Evolutionary conservation across 2,113 vertebrate species (phyloP), one percentile per base, ranked within the genome.

Genomic region (Pipa parva): DNA sequence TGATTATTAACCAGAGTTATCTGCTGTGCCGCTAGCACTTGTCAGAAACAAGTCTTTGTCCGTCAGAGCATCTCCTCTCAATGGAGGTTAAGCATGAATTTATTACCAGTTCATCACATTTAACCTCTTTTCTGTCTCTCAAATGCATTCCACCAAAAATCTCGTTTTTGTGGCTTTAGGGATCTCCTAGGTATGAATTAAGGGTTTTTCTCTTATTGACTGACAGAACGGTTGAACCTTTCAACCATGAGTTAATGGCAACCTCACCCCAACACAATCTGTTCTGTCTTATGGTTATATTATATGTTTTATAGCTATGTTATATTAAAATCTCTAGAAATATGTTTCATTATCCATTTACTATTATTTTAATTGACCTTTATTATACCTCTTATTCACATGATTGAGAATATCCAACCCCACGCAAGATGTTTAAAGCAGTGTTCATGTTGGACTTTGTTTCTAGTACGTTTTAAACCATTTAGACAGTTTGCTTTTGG

Each of bases 81-180:
- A 70, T 70, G 66, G 66, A 70, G 66, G 66, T 70, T 70, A 70
- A 70, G 58, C 66, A 70, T 70, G 66, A 70, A 70, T 70, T 70
- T 61, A 70, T 70, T 61, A 70, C 57, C 48, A 70, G 66, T 70
- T 70, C 66, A 61, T 70, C 66, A 70, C 66, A 70, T 61, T 70
- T 70, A 70, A 70, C 66, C 66, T 70, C 58, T 58, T 70, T 27
- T 70, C 48, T 61, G 52, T 39, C 49, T 61, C 66, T 70, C 66
- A 51, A 61, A 70, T 70, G 66, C 66, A 70, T 61, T 45, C 48
- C 66, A 60, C 66, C 58, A 70, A 70, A 67, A 61, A 61, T 55
- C 25, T 28, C 28, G 21, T 26, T 70, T 25, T 52, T 45, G 33
- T 60, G 66, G 57, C 66, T 70, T 68, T 58, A 42, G 65, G 65